Percentiles rank a stretch among this genome's conserved stretches.
Conservation (phyloP, 2,888 invertebrate species). For the Saturnia pavonia region DNA sequence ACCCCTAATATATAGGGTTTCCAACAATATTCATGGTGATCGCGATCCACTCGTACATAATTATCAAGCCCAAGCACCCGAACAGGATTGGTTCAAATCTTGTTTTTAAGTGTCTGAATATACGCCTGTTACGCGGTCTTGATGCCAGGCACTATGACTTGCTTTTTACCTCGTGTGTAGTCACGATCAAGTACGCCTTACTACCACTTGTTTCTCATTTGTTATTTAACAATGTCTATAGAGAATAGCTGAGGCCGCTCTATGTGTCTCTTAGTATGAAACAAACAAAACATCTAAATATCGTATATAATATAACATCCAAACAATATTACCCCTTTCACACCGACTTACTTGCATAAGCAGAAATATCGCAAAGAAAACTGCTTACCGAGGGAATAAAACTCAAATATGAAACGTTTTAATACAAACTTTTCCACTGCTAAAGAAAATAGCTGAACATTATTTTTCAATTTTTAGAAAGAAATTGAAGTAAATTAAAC, state of each 20-base stretch:
- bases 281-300: neutral
- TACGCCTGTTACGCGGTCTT: neutral
- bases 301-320: neutral
- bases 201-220: neutral
- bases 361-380: neutral
- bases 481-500: neutral
- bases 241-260: neutral
- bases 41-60: no score
- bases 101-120: neutral
- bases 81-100: neutral
- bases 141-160: neutral
- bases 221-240: neutral
- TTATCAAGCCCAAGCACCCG: no score
- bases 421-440: neutral
- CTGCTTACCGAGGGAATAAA: neutral
- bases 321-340: slow-evolving; percentile 1
- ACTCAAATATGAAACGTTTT: neutral
- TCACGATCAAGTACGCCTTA: no score
- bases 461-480: slow-evolving; percentile 4
- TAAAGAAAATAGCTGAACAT: slow-evolving; percentile 1
- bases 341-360: neutral
- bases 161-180: neutral
- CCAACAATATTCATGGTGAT: no score
- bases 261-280: neutral
- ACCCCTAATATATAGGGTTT: no score